A percentile compares a stretch with the other conserved stretches of the same genome.
Conservation (phyloP, 2,113 vertebrate species). For the Phyllostomus discolor region DNA sequence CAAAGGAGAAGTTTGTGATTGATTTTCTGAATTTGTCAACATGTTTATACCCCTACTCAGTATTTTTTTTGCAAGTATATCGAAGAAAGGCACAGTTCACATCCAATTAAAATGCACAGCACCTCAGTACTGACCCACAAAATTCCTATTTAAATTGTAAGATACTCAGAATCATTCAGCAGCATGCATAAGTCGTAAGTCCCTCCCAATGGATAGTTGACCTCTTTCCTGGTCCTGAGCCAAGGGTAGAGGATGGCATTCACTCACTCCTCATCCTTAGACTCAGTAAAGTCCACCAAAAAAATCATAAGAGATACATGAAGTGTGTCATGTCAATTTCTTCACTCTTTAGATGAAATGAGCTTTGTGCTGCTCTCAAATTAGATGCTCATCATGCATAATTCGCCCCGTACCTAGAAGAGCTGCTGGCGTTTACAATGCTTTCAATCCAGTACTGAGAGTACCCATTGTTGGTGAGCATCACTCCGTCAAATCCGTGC, state of each 20-base stretch:
- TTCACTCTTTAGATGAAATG: conserved; percentile 57
- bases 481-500: conserved; percentile 18
- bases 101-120: background rate
- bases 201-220: background rate
- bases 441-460: conserved; percentile 19
- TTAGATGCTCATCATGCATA: conserved; percentile 51
- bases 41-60: background rate
- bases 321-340: conserved; percentile 43
- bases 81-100: background rate
- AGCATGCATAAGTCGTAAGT: background rate
- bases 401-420: conserved; percentile 21
- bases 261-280: background rate
- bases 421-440: conserved; percentile 61
- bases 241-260: background rate
- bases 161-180: background rate
- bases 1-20: background rate
- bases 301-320: background rate
- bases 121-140: background rate
- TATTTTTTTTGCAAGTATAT: background rate
- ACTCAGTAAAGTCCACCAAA: conserved; percentile 17
- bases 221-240: background rate
- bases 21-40: background rate
- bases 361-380: conserved; percentile 33
- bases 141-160: background rate
- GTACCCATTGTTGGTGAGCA: conserved; percentile 5